Conservation (phyloP, 2,797 vertebrate species). For the Sardinella longiceps region DNA sequence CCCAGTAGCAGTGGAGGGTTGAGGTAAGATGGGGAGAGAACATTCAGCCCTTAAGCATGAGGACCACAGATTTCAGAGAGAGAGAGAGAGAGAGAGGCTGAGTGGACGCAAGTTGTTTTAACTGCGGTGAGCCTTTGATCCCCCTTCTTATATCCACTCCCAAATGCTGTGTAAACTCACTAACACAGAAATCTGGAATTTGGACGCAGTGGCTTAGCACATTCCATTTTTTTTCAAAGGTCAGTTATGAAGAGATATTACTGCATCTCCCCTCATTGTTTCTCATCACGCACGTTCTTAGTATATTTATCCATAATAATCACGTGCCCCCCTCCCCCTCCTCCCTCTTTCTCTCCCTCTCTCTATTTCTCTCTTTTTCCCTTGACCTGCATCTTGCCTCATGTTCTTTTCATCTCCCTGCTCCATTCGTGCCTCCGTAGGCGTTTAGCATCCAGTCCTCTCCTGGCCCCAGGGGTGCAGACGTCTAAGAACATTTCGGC, state of each 20-base stretch:
- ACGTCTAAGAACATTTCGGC: constrained; percentile 63
- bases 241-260: too few relatives aligned
- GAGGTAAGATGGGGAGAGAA: not conserved
- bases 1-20: not conserved
- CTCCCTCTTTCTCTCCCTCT: not conserved
- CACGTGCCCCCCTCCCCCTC: not conserved
- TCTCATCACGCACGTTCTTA: not conserved
- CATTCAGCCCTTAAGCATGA: not conserved
- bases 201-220: not conserved
- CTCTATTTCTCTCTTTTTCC: not conserved
- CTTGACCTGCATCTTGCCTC: not conserved
- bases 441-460: constrained; percentile 30
- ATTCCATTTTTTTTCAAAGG: not conserved
- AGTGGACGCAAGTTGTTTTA: not conserved
- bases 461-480: constrained; percentile 47
- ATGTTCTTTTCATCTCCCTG: not conserved
- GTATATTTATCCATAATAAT: not conserved
- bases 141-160: not conserved
- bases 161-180: not conserved
- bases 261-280: not conserved
- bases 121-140: not conserved
- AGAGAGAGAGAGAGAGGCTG: not conserved
- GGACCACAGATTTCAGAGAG: not conserved
- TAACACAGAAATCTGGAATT: not conserved
- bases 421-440: not conserved